Percentiles rank a stretch among this genome's conserved stretches.
Evolutionary conservation across 1,140 invertebrate genomes (phyloP).

Genomic region (Bombyx mori): DNA sequence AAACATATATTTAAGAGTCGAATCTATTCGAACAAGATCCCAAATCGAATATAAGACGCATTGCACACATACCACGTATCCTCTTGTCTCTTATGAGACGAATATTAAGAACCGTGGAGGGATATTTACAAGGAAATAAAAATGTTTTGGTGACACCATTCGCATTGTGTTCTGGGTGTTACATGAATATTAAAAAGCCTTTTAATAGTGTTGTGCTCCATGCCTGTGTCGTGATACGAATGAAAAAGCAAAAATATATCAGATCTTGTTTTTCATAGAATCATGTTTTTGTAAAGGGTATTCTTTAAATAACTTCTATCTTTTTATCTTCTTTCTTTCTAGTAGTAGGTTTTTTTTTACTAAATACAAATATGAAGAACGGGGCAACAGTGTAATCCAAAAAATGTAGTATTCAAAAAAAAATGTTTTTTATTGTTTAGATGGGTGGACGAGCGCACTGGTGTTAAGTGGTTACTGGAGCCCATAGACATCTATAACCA

Average conservation of each 20-base stretch:
- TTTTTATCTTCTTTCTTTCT: too few relatives aligned
- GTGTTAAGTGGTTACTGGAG: too few relatives aligned
- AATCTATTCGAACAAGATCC: too few relatives aligned
- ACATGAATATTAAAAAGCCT: slow-evolving; percentile 31
- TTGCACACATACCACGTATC: slow-evolving; percentile 36
- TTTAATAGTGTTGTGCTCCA: slow-evolving; percentile 15
- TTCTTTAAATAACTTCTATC: neutral
- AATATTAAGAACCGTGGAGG: slow-evolving; percentile 44
- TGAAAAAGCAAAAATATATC: slow-evolving; percentile 7
- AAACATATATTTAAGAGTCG: slow-evolving; percentile 8
- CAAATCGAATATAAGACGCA: slow-evolving; percentile 13
- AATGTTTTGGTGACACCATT: slow-evolving; percentile 55
- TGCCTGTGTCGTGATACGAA: slow-evolving; percentile 13
- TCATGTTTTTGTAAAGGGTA: neutral
- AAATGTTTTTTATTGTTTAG: too few relatives aligned
- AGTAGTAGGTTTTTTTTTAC: too few relatives aligned
- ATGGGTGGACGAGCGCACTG: too few relatives aligned
- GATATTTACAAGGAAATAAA: slow-evolving; percentile 59
- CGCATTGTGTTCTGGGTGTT: slow-evolving; percentile 33
- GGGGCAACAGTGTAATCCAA: too few relatives aligned
- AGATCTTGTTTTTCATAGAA: slow-evolving; percentile 5
- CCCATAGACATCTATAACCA: too few relatives aligned
- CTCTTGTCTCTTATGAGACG: slow-evolving; percentile 42
- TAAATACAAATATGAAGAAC: too few relatives aligned
- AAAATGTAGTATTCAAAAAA: too few relatives aligned